Evolutionary conservation across 2,888 invertebrate species (phyloP), one percentile per base, ranked within the genome.

Genomic region (Calliscelio sp.): DNA sequence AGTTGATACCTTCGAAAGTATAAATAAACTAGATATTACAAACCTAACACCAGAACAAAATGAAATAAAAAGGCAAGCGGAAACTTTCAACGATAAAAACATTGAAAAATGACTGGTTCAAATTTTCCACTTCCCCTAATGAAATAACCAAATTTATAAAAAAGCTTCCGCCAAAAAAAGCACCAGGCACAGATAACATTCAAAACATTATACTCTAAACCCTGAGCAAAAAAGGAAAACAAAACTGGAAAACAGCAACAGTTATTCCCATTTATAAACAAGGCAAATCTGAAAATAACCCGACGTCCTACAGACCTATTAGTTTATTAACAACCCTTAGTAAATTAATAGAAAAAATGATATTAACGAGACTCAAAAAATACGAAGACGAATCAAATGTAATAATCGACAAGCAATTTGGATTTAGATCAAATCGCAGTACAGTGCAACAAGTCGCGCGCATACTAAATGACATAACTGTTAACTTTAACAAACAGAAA

Each of bases 401-500:
- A 6, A 51, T 77, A 16, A 81, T 84, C 4, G 49, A 86, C 10
- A 20, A 86, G 16, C 90, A 90, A 75, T 90, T 90, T 78, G 91
- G 91, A 0, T 92, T 92, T 65, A 84, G 89, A 51, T 71, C 85
- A 70, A 57, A 51, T 20, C 90, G 90, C 57, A 88, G 82, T 46
- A 90, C 91, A 2, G 85, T 86, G 0, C 87, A 92, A 85, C 87
- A 92, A 85, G 70, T 91, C 1, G 71, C 75, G 0, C 65, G 90
- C 80, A 88, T 92, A 20, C 79, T 85, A 0, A 88, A 89, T 41
- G 85, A 89, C 38, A 86, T 89, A 5, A 73, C 59, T 0, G 53
- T 86, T 6, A 86, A 88, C 6, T 90, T 88, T 20, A 90, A 91
- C 59, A 85, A 84, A 77, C 83, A 87, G 1, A 85, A 88, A 14